phyloP scores from a whole-genome alignment of 2,113 vertebrate genomes.

The Saguinus midas region DNA sequence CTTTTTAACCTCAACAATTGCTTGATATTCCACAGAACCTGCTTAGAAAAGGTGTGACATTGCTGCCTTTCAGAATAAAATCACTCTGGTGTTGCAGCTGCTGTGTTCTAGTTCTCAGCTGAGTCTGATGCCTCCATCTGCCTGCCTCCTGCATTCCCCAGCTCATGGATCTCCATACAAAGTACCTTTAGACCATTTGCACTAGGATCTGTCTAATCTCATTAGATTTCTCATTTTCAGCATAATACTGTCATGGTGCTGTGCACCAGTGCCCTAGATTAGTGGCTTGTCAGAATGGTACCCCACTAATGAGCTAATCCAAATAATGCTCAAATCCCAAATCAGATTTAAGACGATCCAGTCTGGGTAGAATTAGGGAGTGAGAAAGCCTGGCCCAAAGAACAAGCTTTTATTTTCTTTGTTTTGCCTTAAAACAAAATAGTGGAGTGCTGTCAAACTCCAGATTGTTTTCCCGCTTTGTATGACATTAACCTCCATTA shows the following conservation, averaged over 20 bases:
- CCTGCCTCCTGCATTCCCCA: slow-evolving; percentile 2
- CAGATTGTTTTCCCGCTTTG: not conserved
- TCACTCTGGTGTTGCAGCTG: not conserved
- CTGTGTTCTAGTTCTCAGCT: not conserved
- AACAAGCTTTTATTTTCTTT: slow-evolving; percentile 62
- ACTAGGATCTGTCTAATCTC: slow-evolving; percentile 79
- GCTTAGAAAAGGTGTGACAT: not conserved
- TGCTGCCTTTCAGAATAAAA: not conserved
- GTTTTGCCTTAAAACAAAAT: slow-evolving; percentile 41
- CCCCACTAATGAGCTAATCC: slow-evolving; percentile 87
- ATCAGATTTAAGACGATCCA: slow-evolving; percentile 85
- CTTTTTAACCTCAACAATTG: not conserved
- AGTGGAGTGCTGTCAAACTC: slow-evolving; percentile 56
- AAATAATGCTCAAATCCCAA: slow-evolving; percentile 86
- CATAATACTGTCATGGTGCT: slow-evolving; percentile 81
- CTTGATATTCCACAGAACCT: slow-evolving; percentile 22
- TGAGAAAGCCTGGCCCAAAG: slow-evolving; percentile 26
- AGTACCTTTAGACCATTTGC: slow-evolving; percentile 67
- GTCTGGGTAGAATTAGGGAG: slow-evolving; percentile 71
- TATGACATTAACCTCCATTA: slow-evolving; percentile 61
- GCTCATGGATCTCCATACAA: slow-evolving; percentile 33
- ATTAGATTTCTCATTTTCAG: slow-evolving; percentile 86
- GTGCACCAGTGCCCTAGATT: slow-evolving; percentile 85
- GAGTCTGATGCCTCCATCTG: not conserved
- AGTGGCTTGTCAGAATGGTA: slow-evolving; percentile 82